Base-by-base conservation (phyloP, 2,888 invertebrate species). In the Hedya salicella region DNA sequence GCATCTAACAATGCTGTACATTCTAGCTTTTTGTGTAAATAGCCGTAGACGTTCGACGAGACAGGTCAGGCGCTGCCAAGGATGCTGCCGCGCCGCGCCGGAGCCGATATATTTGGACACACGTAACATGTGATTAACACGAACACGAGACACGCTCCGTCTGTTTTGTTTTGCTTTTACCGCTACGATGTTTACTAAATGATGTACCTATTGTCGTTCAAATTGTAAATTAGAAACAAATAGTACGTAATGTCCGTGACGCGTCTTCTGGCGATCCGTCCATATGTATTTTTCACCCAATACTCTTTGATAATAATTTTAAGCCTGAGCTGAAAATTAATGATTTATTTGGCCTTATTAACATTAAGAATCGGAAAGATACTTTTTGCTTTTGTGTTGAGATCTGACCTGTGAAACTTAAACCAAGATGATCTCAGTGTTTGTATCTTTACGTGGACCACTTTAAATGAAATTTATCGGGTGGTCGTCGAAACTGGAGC, bases 211-310 rank as follows among this genome's bases (percentile, higher is more conserved):
- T 81, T 78, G 77, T 79, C 81, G 81, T 82, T 78, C 81, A 83
- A 79, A 80, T 76, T 86, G 84, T 85, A 82, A 79, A 85, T 82
- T 83, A 83, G 80, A 84, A 78, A 59, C 52, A 60, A 70, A 81
- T 75, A 81, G 81, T 79, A 77, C 83, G 83, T 78, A 76, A 78
- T 76, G 78, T 78, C 82, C 77, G 75, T 79, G 80, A 85, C 82
- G 82, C 85, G 87, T 85, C 81, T 75, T 79, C 79, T 78, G 85
- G 83, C 87, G 78, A 82, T 82, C 78, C 83, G 85, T 87, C 86
- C 86, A 86, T 82, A 90, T 89, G 91, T 92, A 92, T 89, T 92
- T 92, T 92, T 92, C 92, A 92, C 92, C 92, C 92, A 92, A 91
- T 91, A 91, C 92, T 92, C 91, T 90, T 79, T 83, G 81, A 77